Conservation (phyloP, 2,797 vertebrate genomes). For the Hyperoplus lanceolatus region DNA sequence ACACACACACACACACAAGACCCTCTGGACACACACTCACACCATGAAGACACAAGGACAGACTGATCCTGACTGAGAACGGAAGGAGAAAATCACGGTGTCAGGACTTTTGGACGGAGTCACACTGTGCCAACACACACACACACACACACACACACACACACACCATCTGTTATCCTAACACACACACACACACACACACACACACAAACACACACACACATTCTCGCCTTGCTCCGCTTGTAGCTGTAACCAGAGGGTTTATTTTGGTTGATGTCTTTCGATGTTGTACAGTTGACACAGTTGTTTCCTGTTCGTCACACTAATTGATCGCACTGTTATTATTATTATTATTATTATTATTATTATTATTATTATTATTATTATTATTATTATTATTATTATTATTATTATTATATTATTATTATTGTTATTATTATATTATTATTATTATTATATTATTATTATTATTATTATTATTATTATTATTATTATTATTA, state of each 20-base stretch:
- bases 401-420: too few species aligned
- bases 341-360: too few species aligned
- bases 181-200: constrained; percentile 22
- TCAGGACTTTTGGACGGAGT: constrained; percentile 29
- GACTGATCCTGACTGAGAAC: constrained; percentile 33
- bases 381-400: too few species aligned
- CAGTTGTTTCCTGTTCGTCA: constrained; percentile 44
- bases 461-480: too few species aligned
- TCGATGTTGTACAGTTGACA: constrained; percentile 35
- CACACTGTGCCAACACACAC: constrained; percentile 42
- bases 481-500: too few species aligned
- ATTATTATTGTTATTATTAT: too few species aligned
- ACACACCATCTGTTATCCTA: constrained; percentile 22
- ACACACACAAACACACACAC: constrained; percentile 25
- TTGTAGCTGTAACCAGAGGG: constrained; percentile 51
- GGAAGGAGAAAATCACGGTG: constrained; percentile 38
- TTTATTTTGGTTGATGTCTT: constrained; percentile 48
- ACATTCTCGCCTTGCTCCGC: constrained; percentile 43
- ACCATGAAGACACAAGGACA: constrained; percentile 18
- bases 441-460: too few species aligned
- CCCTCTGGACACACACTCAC: constrained; percentile 10
- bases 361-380: too few species aligned
- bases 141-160: constrained; percentile 20
- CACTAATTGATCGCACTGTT: constrained; percentile 7
- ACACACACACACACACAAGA: constrained; percentile 18